Base-by-base conservation (phyloP, 2,113 vertebrate species). In the Carettochelys insculpta region DNA sequence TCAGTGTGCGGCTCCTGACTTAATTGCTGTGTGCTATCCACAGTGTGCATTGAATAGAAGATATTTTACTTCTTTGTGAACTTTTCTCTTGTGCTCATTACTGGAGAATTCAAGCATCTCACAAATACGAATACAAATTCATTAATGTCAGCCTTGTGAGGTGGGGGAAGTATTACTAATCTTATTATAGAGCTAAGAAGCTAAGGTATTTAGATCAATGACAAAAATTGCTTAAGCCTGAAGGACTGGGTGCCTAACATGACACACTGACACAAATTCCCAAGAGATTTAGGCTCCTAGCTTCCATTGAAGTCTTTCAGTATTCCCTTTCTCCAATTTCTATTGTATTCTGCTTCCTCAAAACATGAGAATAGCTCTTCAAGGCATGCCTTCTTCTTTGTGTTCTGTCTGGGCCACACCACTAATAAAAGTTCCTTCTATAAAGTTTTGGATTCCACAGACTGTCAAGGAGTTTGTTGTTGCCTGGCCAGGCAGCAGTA, bases 381-480 rank as follows among this genome's bases (percentile, higher is more conserved):
- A 87, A 87, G 47, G 78, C 56, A 38, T 22, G 14, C 85, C 14
- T 51, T 87, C 82, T 48, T 77, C 80, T 85, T 91, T 90, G 58
- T 94, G 88, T 54, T 80, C 87, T 90, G 48, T 81, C 85, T 86
- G 80, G 53, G 73, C n/a, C 90, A 88, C 91, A 83, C 81, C 95
- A 95, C 88, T 61, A 92, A 85, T 61, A 90, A 51, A 75, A 61
- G 10, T 79, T 77, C 50, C 88, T 13, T 87, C 47, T 85, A 91
- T 58, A 91, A 54, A 24, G 3, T 68, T 85, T 89, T 96, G 90
- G 43, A 80, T 82, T 88, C 83, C 58, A 87, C 8, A 93, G 73
- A 95, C 11, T 56, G 50, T 91, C 77, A 87, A 95, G 38, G 91
- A 92, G 92, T 96, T 91, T 93, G 77, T 0, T 1, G 77, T 87